Conservation (phyloP, 2,888 invertebrate genomes). For the Mimumesa dahlbomi region DNA sequence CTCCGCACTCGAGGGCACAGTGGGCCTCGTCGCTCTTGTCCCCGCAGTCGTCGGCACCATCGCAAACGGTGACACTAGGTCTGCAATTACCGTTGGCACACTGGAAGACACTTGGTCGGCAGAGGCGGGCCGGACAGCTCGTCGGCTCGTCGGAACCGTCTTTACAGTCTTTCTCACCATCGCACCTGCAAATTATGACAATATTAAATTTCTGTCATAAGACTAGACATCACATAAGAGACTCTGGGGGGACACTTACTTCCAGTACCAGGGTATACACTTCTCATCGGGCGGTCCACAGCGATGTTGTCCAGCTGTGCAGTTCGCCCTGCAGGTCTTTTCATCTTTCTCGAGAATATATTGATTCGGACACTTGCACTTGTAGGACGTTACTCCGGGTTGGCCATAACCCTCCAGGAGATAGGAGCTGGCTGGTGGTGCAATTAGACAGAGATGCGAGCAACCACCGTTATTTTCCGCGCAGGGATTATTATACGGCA, state of each 20-base stretch:
- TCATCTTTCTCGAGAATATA: constrained; percentile 90
- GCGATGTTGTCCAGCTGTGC: constrained; percentile 93
- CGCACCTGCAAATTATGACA: constrained; percentile 83
- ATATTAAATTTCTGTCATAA: not conserved
- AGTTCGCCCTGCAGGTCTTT: constrained; percentile 96
- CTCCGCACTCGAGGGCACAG: constrained; percentile 92
- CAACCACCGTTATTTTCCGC: constrained; percentile 96
- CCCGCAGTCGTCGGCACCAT: constrained; percentile 95
- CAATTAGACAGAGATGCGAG: constrained; percentile 95
- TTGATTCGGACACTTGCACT: constrained; percentile 97
- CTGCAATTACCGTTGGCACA: constrained; percentile 96
- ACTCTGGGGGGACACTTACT: constrained; percentile 80
- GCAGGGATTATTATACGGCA: constrained; percentile 94
- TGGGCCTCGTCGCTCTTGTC: constrained; percentile 93
- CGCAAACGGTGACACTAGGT: constrained; percentile 95
- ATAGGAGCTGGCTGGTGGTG: constrained; percentile 90
- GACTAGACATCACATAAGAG: not conserved
- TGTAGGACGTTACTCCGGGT: constrained; percentile 89
- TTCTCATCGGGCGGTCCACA: constrained; percentile 87
- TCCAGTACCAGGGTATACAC: constrained; percentile 90
- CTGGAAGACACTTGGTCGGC: constrained; percentile 95
- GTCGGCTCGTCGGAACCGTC: constrained; percentile 95
- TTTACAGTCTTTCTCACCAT: constrained; percentile 95
- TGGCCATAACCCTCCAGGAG: constrained; percentile 89
- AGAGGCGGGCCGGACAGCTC: constrained; percentile 91